Evolutionary conservation across 1,140 invertebrate species (phyloP).

Genomic region (Scaptomyza hsui): DNA sequence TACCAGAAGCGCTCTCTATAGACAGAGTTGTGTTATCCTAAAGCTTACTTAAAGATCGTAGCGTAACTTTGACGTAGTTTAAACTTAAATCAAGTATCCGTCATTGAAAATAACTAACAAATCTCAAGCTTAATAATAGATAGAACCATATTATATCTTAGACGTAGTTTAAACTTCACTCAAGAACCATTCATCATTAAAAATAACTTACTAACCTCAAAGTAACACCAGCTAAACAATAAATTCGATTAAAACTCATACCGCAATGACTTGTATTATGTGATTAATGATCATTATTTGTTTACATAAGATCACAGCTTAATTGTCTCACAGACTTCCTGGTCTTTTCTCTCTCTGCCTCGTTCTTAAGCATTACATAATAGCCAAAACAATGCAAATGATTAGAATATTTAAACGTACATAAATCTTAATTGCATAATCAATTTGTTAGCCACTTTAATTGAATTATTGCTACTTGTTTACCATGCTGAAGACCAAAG

Average conservation of each 20-base stretch:
- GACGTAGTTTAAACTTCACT: background rate
- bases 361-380: slow-evolving; percentile 26
- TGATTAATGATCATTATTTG: slow-evolving; percentile 45
- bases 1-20: slow-evolving; percentile 3
- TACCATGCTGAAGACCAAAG: background rate
- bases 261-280: slow-evolving; percentile 18
- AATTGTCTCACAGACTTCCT: slow-evolving; percentile 34
- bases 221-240: slow-evolving; percentile 12
- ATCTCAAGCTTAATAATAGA: background rate
- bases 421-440: slow-evolving; percentile 35
- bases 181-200: background rate
- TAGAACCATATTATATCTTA: background rate
- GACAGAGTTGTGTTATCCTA: background rate
- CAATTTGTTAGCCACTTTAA: slow-evolving; percentile 21
- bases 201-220: slow-evolving; percentile 1
- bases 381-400: slow-evolving; percentile 17
- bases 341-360: background rate
- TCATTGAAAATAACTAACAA: background rate
- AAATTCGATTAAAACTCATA: slow-evolving; percentile 20
- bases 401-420: background rate
- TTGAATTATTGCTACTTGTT: slow-evolving; percentile 37
- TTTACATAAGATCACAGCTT: slow-evolving; percentile 31
- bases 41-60: background rate
- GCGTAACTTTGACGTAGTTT: background rate
- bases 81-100: background rate